Evolutionary conservation across 2,797 vertebrate genomes (phyloP).

Genomic region (Lagorchestes hirsutus): DNA sequence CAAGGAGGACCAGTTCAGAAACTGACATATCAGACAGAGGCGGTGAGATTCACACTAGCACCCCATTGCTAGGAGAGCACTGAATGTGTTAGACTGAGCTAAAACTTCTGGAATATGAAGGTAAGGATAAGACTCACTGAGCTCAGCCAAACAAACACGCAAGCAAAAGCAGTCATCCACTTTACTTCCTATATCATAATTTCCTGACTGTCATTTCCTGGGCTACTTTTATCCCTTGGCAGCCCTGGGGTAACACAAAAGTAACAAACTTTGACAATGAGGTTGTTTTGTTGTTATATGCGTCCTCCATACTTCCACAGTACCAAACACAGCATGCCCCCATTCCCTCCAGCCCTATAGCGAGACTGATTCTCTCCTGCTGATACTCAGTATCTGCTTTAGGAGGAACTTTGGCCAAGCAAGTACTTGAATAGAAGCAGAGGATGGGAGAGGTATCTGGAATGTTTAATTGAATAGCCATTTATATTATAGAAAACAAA

Average conservation of each 20-base stretch:
- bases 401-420: constrained; percentile 34
- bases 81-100: background rate
- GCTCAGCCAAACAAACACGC: background rate
- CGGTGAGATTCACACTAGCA: background rate
- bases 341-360: background rate
- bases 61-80: background rate
- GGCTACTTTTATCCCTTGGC: constrained; percentile 44
- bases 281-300: constrained; percentile 39
- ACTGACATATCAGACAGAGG: background rate
- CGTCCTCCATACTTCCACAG: constrained; percentile 63
- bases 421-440: constrained; percentile 36
- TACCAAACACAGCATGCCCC: background rate
- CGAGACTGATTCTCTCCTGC: constrained; percentile 49
- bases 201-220: constrained; percentile 14
- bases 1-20: background rate
- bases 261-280: constrained; percentile 45
- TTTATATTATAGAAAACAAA: background rate
- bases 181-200: background rate
- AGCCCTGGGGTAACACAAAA: background rate
- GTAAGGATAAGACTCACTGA: background rate
- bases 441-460: background rate
- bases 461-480: background rate
- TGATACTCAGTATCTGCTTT: constrained; percentile 38
- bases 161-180: background rate
- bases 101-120: no score